A percentile compares a stretch with the other conserved stretches of the same genome.
Conservation (phyloP, 2,797 vertebrate genomes). For the Meda fulgida region DNA sequence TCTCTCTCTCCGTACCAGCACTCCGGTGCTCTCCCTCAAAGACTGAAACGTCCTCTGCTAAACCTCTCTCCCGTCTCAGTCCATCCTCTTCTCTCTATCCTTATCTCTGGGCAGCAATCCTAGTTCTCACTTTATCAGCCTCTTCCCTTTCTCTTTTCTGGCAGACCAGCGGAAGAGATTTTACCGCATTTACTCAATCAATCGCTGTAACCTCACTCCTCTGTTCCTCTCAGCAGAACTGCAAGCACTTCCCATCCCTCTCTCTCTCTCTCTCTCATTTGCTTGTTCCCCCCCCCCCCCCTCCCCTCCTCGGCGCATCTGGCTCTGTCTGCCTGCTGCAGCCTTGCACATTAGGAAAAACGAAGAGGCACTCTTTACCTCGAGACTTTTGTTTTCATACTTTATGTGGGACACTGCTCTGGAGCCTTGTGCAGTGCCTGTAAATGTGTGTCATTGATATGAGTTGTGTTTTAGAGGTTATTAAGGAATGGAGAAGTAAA, state of each 20-base stretch:
- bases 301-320: conserved; percentile 45
- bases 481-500: not conserved
- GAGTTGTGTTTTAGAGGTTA: conserved; percentile 14
- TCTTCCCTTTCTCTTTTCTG: conserved; percentile 72
- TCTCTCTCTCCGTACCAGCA: conserved; percentile 25
- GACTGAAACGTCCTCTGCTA: conserved; percentile 25
- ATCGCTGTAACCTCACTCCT: conserved; percentile 83
- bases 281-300: conserved; percentile 24
- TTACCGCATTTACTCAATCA: conserved; percentile 91
- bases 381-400: conserved; percentile 54
- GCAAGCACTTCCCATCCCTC: conserved; percentile 58
- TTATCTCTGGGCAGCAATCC: conserved; percentile 67
- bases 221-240: conserved; percentile 84
- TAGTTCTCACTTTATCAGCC: conserved; percentile 73
- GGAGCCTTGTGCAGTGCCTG: conserved; percentile 11
- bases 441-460: not conserved
- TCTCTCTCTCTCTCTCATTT: conserved; percentile 24
- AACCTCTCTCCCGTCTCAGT: conserved; percentile 7
- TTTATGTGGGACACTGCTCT: conserved; percentile 68
- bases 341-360: conserved; percentile 49
- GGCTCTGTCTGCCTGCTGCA: conserved; percentile 59
- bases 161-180: conserved; percentile 58
- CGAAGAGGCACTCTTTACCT: conserved; percentile 50
- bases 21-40: conserved; percentile 36
- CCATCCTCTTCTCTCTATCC: conserved; percentile 48